These are phyloP conservation scores for Plutomurus gul DNA, from an alignment of 1,140 invertebrate species.

Conservation along the genomic window DNA sequence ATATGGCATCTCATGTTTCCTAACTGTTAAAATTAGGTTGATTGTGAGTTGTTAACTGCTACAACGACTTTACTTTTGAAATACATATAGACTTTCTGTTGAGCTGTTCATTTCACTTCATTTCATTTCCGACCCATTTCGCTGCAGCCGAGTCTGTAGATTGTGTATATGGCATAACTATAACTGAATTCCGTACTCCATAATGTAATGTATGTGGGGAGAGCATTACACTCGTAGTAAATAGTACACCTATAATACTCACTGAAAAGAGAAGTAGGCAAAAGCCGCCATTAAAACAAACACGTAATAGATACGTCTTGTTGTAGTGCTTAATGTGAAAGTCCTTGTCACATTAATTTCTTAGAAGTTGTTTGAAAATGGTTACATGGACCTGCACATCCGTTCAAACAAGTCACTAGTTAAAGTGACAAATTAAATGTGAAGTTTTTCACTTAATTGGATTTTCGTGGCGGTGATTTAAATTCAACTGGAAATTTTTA, in stretches of 20 bases:
- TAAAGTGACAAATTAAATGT: background rate
- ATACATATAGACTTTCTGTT: background rate
- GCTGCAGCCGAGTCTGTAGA: too few species aligned
- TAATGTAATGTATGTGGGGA: too few species aligned
- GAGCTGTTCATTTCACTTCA: background rate
- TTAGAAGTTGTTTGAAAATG: too few species aligned
- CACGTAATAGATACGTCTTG: conserved; percentile 15
- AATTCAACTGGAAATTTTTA: too few species aligned
- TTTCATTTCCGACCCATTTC: background rate
- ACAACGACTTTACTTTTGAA: background rate
- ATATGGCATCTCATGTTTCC: conserved; percentile 25
- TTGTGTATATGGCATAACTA: too few species aligned
- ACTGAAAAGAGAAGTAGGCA: background rate
- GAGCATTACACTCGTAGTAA: too few species aligned
- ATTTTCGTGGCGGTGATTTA: too few species aligned
- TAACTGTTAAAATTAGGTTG: conserved; percentile 14
- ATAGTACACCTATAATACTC: too few species aligned
- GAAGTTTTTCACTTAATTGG: background rate
- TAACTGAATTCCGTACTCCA: too few species aligned
- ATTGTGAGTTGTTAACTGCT: conserved; percentile 13
- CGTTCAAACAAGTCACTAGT: background rate
- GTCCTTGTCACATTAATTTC: background rate
- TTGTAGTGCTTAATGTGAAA: background rate
- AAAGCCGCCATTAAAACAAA: background rate
- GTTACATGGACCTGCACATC: too few species aligned